Conservation (phyloP, 2,113 vertebrate species). For the Bettongia penicillata region DNA sequence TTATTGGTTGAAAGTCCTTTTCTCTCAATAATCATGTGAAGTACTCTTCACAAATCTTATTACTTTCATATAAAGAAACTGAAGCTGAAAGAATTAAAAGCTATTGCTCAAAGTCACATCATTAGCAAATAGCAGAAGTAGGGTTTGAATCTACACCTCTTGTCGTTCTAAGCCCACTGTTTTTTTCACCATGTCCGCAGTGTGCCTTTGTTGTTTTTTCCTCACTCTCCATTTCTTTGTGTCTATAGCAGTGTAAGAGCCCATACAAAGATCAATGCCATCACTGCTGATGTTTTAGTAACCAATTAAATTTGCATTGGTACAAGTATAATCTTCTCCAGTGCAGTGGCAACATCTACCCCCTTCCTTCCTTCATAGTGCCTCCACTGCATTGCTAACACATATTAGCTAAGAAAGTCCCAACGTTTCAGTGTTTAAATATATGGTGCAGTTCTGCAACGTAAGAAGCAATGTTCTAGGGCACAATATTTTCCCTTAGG, state of each 20-base stretch:
- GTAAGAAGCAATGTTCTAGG: not conserved
- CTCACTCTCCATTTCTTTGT: not conserved
- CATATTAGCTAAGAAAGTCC: not conserved
- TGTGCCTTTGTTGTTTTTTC: not conserved
- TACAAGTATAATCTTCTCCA: not conserved
- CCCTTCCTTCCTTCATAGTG: not conserved
- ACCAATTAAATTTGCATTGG: not conserved
- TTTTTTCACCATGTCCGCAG: not conserved
- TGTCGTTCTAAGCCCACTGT: not conserved
- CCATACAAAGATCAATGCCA: not conserved
- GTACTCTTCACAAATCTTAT: not conserved
- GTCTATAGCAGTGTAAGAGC: not conserved
- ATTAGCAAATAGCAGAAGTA: not conserved
- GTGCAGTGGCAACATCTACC: not conserved
- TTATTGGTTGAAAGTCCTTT: not conserved
- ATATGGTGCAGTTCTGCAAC: not conserved
- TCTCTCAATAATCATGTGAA: not conserved
- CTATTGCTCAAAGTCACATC: not conserved
- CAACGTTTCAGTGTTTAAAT: too few relatives aligned
- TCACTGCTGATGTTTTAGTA: not conserved
- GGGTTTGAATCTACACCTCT: not conserved
- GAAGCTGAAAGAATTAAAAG: not conserved
- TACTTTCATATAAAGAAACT: not conserved
- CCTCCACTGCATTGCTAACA: not conserved
- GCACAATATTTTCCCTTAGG: not conserved